A percentile compares a stretch with the other conserved stretches of the same genome.
Evolutionary conservation across 2,113 vertebrate species (phyloP).

Genomic region (Dinomys branickii): DNA sequence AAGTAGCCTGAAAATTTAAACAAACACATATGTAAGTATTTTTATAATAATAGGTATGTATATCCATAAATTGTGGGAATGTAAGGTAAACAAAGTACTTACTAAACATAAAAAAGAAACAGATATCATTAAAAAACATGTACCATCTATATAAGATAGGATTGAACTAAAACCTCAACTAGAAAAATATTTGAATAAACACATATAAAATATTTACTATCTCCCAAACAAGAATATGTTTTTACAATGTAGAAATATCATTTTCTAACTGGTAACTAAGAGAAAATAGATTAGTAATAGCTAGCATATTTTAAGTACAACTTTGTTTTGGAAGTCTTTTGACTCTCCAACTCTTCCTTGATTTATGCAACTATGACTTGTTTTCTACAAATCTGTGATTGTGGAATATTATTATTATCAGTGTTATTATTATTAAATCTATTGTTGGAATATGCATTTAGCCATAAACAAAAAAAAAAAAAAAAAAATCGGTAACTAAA

Average conservation of each 20-base stretch:
- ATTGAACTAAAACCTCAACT: not conserved
- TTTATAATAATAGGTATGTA: not conserved
- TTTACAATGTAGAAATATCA: not conserved
- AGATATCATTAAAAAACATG: not conserved
- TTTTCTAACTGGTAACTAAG: not conserved
- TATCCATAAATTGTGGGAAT: not conserved
- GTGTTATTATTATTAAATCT: not conserved
- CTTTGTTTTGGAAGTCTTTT: not conserved
- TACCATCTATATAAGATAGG: not conserved
- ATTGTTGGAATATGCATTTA: not conserved
- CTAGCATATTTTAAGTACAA: not conserved
- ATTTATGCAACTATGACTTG: not conserved
- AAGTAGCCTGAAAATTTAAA: not conserved
- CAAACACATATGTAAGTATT: not conserved
- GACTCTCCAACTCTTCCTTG: not conserved
- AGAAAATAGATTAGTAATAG: not conserved
- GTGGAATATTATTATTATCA: not conserved
- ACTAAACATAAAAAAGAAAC: not conserved
- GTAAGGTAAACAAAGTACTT: not conserved
- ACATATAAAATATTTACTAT: not conserved
- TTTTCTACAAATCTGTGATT: not conserved
- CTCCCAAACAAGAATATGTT: not conserved
- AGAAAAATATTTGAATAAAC: not conserved
- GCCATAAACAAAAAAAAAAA: conserved; percentile 10
- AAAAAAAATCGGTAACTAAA: too few relatives aligned